A percentile compares a stretch with the other conserved stretches of the same genome.
phyloP scores from a whole-genome alignment of 2,113 vertebrate genomes.

The Pseudopodoces humilis region DNA sequence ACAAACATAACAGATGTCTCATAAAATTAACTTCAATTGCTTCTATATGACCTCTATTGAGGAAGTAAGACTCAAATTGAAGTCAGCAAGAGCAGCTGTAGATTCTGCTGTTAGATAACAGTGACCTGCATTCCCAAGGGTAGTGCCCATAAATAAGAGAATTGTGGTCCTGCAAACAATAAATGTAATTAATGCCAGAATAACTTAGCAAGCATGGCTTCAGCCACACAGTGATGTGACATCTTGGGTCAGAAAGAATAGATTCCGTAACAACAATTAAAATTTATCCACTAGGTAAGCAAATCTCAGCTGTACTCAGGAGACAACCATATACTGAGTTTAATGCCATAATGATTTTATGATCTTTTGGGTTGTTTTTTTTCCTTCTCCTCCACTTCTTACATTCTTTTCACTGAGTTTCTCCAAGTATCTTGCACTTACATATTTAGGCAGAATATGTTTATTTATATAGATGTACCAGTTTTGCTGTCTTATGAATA shows the following conservation, averaged over 20 bases:
- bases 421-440: neutral
- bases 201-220: constrained; percentile 70
- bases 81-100: constrained; percentile 71
- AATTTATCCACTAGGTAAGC: constrained; percentile 30
- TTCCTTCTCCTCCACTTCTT: neutral
- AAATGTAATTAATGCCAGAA: constrained; percentile 77
- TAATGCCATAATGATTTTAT: neutral
- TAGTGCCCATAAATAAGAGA: constrained; percentile 57
- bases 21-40: constrained; percentile 77
- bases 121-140: constrained; percentile 73
- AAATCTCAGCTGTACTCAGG: constrained; percentile 15
- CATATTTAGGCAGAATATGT: neutral
- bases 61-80: constrained; percentile 67
- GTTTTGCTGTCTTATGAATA: neutral
- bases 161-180: constrained; percentile 64
- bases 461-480: neutral
- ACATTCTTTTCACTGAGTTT: neutral
- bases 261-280: constrained; percentile 60
- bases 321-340: neutral
- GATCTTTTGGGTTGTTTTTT: neutral
- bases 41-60: constrained; percentile 74
- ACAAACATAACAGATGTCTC: constrained; percentile 77
- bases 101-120: constrained; percentile 63
- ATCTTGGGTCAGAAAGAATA: constrained; percentile 65
- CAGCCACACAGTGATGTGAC: constrained; percentile 59